Conservation (phyloP, 2,888 invertebrate species). For the Allolobophora icterica region DNA sequence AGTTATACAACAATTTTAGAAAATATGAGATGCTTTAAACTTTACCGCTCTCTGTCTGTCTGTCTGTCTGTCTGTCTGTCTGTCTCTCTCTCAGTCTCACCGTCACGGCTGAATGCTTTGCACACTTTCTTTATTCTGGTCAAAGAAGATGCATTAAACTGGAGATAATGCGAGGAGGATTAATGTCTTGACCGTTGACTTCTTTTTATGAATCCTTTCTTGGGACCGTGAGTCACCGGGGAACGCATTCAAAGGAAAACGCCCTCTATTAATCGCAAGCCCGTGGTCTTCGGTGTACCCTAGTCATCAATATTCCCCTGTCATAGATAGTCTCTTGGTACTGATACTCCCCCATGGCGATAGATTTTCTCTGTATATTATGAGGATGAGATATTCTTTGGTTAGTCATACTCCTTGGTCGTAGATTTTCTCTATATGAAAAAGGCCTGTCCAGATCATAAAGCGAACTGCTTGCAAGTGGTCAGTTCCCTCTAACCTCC, state of each 20-base stretch:
- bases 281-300: neutral
- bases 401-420: neutral
- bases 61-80: too few relatives aligned
- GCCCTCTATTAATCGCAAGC: conserved; percentile 2
- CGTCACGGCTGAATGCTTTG: neutral
- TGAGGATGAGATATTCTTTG: neutral
- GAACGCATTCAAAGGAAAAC: neutral
- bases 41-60: too few relatives aligned
- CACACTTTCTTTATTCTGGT: neutral
- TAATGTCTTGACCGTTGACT: conserved; percentile 17
- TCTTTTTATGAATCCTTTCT: neutral
- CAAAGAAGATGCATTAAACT: neutral
- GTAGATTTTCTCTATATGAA: neutral
- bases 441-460: neutral
- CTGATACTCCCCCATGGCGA: neutral
- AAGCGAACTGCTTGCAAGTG: neutral
- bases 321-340: conserved; percentile 17
- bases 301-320: neutral
- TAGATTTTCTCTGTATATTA: neutral
- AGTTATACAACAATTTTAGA: neutral
- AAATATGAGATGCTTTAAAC: neutral
- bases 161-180: neutral
- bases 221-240: neutral
- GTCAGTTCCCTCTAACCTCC: neutral
- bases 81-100: too few relatives aligned